Conservation (phyloP, 2,888 invertebrate genomes). For the Abrostola tripartita region DNA sequence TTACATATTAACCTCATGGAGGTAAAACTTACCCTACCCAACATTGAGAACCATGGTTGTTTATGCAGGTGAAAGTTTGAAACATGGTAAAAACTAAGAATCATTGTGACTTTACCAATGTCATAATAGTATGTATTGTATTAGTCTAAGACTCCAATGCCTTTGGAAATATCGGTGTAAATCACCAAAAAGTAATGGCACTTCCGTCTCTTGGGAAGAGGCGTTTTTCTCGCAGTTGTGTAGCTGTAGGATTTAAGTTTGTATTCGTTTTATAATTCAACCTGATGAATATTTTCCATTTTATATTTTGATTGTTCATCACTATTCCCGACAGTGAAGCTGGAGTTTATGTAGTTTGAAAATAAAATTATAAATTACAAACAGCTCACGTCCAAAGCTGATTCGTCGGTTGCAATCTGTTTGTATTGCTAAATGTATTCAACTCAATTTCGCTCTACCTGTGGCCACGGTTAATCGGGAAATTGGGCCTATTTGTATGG, state of each 20-base stretch:
- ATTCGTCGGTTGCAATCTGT: conserved; percentile 14
- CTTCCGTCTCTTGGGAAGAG: too few relatives aligned
- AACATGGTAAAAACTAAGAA: background rate
- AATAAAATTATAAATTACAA: conserved; percentile 14
- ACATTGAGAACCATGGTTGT: background rate
- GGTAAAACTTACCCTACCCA: background rate
- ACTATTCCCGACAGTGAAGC: background rate
- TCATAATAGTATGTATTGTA: too few relatives aligned
- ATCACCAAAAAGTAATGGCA: too few relatives aligned
- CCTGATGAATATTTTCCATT: too few relatives aligned
- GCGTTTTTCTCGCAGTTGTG: too few relatives aligned
- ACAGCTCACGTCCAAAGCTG: conserved; percentile 13
- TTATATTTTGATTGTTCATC: too few relatives aligned
- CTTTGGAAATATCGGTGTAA: too few relatives aligned
- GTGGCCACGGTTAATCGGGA: conserved; percentile 21
- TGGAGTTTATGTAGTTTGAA: background rate
- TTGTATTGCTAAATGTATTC: conserved; percentile 29
- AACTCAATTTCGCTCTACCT: conserved; percentile 21
- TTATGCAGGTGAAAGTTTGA: too few relatives aligned
- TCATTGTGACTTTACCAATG: background rate
- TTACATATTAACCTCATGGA: background rate
- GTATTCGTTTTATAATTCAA: too few relatives aligned
- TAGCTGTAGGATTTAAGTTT: too few relatives aligned
- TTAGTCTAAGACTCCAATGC: too few relatives aligned
- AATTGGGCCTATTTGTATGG: conserved; percentile 30